A percentile compares a stretch with the other conserved stretches of the same genome.
phyloP scores from a whole-genome alignment of 35 echinoderm and acorn worm species.

The Antedon bifida region DNA sequence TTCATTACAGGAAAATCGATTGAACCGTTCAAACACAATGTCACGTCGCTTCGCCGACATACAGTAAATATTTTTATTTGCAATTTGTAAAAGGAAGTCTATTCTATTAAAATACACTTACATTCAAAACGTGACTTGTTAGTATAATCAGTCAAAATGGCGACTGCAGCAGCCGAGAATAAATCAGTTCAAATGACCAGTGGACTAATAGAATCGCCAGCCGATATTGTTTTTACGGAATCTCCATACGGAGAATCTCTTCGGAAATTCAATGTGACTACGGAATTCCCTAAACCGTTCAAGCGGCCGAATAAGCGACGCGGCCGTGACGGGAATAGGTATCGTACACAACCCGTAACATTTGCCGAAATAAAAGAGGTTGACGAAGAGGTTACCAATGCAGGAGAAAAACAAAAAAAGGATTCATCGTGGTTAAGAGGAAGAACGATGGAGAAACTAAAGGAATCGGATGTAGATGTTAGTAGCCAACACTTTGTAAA shows the following conservation, averaged over 20 bases:
- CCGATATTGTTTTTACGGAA: not conserved
- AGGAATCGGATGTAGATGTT: not conserved
- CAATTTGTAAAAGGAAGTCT: too few relatives aligned
- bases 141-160: not conserved
- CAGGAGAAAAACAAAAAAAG: not conserved
- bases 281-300: conserved; percentile 9
- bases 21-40: too few relatives aligned
- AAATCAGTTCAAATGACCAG: not conserved
- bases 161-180: not conserved
- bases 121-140: too few relatives aligned
- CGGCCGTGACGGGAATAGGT: not conserved
- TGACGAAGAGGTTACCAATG: not conserved
- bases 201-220: not conserved
- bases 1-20: too few relatives aligned
- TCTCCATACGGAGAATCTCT: conserved; percentile 4
- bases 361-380: conserved; percentile 11
- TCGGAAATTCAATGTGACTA: not conserved
- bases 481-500: not conserved
- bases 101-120: too few relatives aligned
- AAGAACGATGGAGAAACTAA: not conserved
- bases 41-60: too few relatives aligned
- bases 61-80: too few relatives aligned
- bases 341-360: conserved; percentile 3
- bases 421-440: not conserved
- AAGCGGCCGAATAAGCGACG: not conserved